phyloP scores from a whole-genome alignment of 2,113 vertebrate genomes.

The Otocyon megalotis region DNA sequence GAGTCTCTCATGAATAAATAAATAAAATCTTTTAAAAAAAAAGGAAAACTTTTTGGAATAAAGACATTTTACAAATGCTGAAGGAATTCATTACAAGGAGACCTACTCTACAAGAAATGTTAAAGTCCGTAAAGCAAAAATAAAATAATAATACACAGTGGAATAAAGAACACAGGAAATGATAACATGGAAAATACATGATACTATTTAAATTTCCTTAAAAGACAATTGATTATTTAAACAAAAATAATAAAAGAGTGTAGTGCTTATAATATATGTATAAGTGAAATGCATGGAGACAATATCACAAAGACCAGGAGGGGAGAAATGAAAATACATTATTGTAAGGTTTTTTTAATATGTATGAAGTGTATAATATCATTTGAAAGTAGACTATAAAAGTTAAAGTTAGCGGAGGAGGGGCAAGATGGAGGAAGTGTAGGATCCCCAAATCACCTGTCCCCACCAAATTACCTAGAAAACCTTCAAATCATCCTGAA shows the following conservation, averaged over 20 bases:
- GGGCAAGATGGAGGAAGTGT: no score
- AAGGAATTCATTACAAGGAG: constrained; percentile 16
- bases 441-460: no score
- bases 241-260: not conserved
- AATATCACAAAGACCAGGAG: not conserved
- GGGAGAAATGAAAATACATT: constrained; percentile 10
- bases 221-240: not conserved
- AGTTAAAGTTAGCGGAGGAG: not conserved
- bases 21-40: no score
- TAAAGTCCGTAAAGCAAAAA: not conserved
- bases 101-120: not conserved
- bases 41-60: not conserved
- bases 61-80: not conserved
- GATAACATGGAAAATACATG: not conserved
- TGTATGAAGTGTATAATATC: not conserved
- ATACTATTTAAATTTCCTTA: not conserved
- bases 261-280: not conserved
- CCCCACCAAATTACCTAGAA: no score
- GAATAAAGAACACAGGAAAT: not conserved
- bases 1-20: no score
- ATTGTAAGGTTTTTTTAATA: not conserved
- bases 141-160: not conserved
- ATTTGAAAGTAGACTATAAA: not conserved
- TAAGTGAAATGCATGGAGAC: not conserved
- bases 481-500: no score